Conservation (phyloP, 1,140 invertebrate genomes). For the Drosophila littoralis region DNA sequence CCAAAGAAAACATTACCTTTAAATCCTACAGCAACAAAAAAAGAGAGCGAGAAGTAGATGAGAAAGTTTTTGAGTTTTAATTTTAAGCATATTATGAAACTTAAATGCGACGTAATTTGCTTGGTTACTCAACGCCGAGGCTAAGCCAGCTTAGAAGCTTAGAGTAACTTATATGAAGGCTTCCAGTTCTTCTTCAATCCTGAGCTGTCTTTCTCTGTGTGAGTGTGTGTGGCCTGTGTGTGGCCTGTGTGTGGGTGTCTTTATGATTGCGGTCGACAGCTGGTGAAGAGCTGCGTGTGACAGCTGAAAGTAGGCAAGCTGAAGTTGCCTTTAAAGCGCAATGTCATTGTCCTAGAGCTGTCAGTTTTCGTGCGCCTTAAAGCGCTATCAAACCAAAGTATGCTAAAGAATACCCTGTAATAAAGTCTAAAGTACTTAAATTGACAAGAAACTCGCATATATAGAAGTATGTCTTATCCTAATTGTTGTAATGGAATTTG, state of each 20-base stretch:
- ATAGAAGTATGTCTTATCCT: too few species aligned
- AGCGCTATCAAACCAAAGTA: background rate
- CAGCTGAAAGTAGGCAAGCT: constrained; percentile 12
- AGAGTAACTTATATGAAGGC: constrained; percentile 19
- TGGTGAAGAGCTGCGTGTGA: constrained; percentile 27
- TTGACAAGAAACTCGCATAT: too few species aligned
- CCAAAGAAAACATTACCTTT: constrained; percentile 65
- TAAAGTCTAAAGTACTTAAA: background rate
- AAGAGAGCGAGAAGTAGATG: background rate
- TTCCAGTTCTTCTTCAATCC: constrained; percentile 1
- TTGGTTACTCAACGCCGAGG: constrained; percentile 59
- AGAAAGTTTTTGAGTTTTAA: constrained; percentile 60
- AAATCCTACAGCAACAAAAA: constrained; percentile 11
- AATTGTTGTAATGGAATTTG: too few species aligned
- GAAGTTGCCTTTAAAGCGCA: constrained; percentile 17
- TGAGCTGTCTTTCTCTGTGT: background rate
- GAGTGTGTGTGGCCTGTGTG: background rate
- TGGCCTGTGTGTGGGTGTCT: background rate
- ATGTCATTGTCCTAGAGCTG: constrained; percentile 59
- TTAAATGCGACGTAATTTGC: constrained; percentile 80
- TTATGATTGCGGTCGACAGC: constrained; percentile 48
- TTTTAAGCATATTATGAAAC: constrained; percentile 79
- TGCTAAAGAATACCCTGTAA: constrained; percentile 5
- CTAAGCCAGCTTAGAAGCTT: constrained; percentile 64
- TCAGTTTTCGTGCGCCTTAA: constrained; percentile 59